Base-by-base conservation (phyloP, 2,888 invertebrate species). In the Nomada flava region DNA sequence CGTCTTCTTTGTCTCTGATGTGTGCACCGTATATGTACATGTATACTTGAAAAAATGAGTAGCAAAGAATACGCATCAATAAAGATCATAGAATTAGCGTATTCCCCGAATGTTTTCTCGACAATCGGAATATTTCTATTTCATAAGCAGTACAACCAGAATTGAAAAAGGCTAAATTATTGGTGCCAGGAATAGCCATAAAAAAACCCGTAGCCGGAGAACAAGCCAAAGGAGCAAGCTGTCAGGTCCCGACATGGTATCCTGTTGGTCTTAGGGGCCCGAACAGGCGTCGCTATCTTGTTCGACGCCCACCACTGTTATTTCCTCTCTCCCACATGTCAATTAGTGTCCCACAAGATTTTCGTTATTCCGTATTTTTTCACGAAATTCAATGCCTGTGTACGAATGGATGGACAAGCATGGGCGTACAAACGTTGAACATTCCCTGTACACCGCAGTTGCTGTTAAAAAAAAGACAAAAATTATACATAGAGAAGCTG, bases 311-410 rank as follows among this genome's bases (percentile, higher is more conserved):
- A 81, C 81, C 15, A 5, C n/a, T 13, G 15, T 67, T 64, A 69
- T 77, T 83, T 82, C 64, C 83, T 65, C 53, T 78, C 71, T 78
- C 72, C 77, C 79, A 82, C 74, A 79, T 73, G 60, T 80, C 71
- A 67, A 82, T 82, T 74, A 74, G 80, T 86, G 65, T 80, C 70
- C 77, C 44, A 52, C 4, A 2, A 59, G 59, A 50, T 71, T 81
- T 85, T 79, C 73, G 47, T 72, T 47, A 11, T 18, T 52, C 15
- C 18, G 29, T 59, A 44, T 63, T 81, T 69, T 69, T 64, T 36
- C 55, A 59, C 50, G 26, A 60, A 42, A 69, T 47, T 60, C 60
- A 20, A 13, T 23, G 36, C 20, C 72, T 44, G 52, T 42, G n/a
- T 52, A 71, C 26, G 44, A 7, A 7, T 9, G 47, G 53, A 67